phyloP scores from a whole-genome alignment of 2,797 vertebrate species.

The Fratercula arctica region DNA sequence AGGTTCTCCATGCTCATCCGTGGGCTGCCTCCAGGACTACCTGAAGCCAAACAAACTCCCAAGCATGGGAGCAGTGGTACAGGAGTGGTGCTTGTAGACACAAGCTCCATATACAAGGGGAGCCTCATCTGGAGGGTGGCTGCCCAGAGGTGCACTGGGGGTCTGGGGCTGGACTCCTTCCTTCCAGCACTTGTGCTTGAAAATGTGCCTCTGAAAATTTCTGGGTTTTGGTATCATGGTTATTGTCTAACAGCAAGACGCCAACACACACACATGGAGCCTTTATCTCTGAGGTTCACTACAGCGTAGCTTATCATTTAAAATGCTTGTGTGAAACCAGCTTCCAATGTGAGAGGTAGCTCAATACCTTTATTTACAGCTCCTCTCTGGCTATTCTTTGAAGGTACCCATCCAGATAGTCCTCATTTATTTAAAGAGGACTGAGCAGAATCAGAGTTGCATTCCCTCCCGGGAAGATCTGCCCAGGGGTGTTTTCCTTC shows the following conservation, averaged over 20 bases:
- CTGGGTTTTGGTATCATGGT: background rate
- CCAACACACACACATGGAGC: background rate
- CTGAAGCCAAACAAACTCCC: background rate
- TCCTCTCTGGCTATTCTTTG: background rate
- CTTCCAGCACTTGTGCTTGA: background rate
- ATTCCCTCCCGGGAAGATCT: background rate
- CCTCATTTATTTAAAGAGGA: background rate
- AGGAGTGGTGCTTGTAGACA: background rate
- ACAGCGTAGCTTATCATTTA: background rate
- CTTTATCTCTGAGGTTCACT: background rate
- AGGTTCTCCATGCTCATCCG: background rate
- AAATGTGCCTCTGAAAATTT: background rate
- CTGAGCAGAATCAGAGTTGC: background rate
- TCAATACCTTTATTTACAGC: background rate
- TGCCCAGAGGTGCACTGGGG: background rate
- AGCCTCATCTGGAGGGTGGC: background rate
- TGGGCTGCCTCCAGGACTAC: background rate
- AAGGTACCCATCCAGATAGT: background rate
- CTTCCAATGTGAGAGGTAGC: background rate
- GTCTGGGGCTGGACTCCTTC: background rate
- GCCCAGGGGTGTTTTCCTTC: background rate
- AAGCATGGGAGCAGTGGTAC: background rate
- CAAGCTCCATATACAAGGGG: rapidly evolving
- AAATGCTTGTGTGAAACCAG: background rate
- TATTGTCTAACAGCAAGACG: background rate